Base-by-base conservation (phyloP, 2,113 vertebrate genomes). In the Seriola quinqueradiata region DNA sequence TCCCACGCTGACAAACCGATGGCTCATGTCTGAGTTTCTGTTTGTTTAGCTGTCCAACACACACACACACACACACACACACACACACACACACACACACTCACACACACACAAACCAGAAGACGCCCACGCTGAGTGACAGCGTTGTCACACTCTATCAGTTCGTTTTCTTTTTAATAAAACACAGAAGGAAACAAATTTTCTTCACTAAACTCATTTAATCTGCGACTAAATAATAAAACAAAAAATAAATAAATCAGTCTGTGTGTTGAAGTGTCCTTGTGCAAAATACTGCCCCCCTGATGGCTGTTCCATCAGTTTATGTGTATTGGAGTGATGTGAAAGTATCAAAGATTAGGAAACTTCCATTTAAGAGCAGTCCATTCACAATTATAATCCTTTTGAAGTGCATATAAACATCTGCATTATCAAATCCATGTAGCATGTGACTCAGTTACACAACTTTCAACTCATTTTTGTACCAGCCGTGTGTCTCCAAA, bases 1-100 rank as follows among this genome's bases (percentile, higher is more conserved):
- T 69, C 85, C 70, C 54, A 87, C 67, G 32, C 55, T 65, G 74
- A 87, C 50, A 78, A 85, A 89, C 70, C 13, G 78, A 81, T 21
- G 1, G n/a, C 48, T 88, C 69, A 75, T 79, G 79, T 81, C 46
- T 75, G 52, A 84, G n/a, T 69, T 77, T 77, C 54, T 77, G 64
- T 77, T 76, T 79, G 71, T 66, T 77, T 66, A 77, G 64, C 25
- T 65, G 71, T 55, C 72, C 6, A 3, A 64, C 21, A 52, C 48
- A 38, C 70, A 46, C 55, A 5, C 48, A 66, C 54, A 63, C 57
- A 77, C 65, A 44, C 19, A 52, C 17, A 40, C 73, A 32, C 44
- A 60, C 38, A 38, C 36, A 21, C 48, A 38, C 69, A 64, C 21
- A 52, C 48, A 38, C 70, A 46, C 55, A 5, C 48, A 66, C n/a